These are phyloP conservation scores for Globia sparganii DNA, from an alignment of 2,888 invertebrate species.

Conservation along the genomic window DNA sequence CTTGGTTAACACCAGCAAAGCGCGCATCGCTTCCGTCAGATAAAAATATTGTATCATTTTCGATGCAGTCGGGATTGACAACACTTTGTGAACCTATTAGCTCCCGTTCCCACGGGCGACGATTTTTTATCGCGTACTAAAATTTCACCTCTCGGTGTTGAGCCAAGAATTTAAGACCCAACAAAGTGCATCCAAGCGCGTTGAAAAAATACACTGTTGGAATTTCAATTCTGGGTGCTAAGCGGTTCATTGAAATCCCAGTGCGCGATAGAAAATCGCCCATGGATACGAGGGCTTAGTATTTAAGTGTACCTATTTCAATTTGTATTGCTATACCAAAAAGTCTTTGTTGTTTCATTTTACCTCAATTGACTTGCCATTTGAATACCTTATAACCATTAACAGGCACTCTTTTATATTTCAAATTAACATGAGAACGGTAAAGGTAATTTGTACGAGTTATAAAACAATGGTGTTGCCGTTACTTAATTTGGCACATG, in stretches of 20 bases:
- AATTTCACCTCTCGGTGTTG: too few relatives aligned
- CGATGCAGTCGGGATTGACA: neutral
- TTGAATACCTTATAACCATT: conserved; percentile 8
- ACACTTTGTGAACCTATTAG: neutral
- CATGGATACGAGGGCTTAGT: too few relatives aligned
- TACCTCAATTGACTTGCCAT: neutral
- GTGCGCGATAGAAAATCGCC: neutral
- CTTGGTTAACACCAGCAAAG: too few relatives aligned
- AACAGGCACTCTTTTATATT: neutral
- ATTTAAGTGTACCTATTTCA: neutral
- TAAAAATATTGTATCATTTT: neutral
- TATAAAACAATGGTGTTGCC: conserved; percentile 12
- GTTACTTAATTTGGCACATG: conserved; percentile 15
- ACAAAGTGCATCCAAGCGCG: too few relatives aligned
- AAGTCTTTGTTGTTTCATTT: neutral
- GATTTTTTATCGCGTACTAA: neutral
- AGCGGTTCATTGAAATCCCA: neutral
- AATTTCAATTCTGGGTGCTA: neutral
- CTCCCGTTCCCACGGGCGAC: too few relatives aligned
- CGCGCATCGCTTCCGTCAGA: neutral
- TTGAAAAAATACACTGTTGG: too few relatives aligned
- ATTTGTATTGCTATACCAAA: neutral
- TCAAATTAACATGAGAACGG: neutral
- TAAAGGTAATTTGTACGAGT: conserved; percentile 19
- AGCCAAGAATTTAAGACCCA: too few relatives aligned